Evolutionary conservation across 2,113 vertebrate genomes (phyloP), one percentile per base, ranked within the genome.

Genomic region (Oncorhynchus keta): DNA sequence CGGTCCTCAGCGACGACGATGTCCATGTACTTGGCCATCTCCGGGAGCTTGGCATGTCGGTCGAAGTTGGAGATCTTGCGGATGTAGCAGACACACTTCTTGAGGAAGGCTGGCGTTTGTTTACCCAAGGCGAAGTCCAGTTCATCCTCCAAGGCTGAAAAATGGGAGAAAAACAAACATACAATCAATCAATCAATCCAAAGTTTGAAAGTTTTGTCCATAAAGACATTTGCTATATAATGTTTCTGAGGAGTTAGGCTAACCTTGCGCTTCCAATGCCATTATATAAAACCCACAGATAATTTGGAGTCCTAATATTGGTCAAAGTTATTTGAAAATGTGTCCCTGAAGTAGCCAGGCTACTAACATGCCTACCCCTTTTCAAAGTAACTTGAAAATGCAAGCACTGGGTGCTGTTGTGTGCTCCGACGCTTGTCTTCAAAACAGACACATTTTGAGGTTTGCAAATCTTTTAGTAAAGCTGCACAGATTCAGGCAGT

Each of bases 21-120:
- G 55, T 99, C 98, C 94, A 97, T 97, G 92, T 99, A 99, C 76
- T 95, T 95, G 66, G 93, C 90, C 98, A 99, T 99, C 72, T 97
- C 96, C 0, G 97, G 97, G 76, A 98, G 88, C 87, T 97, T 98
- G 83, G 97, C 96, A 0, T 98, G 97, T 68, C 96, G 96, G 71
- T 99, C 98, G 5, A 98, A 97, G 90, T 99, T 97, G 78, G 97
- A 95, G 81, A 99, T 99, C 93, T 98, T 99, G 77, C 98, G 94
- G 78, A 99, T 99, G 88, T 99, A 99, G 90, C 98, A 99, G 84
- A 99, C 98, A 59, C 98, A 99, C 90, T 99, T 99, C 91, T 96
- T 99, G 76, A 99, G 94, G 88, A 99, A 98, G 84, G 97, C 97
- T 74, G 98, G 94, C 1, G 97, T 98, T 90, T 99, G 97, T 88